Percentiles rank a stretch among this genome's conserved stretches.
These are phyloP conservation scores for Guaruba guarouba DNA, from an alignment of 2,113 vertebrate genomes.

Conservation along the genomic window DNA sequence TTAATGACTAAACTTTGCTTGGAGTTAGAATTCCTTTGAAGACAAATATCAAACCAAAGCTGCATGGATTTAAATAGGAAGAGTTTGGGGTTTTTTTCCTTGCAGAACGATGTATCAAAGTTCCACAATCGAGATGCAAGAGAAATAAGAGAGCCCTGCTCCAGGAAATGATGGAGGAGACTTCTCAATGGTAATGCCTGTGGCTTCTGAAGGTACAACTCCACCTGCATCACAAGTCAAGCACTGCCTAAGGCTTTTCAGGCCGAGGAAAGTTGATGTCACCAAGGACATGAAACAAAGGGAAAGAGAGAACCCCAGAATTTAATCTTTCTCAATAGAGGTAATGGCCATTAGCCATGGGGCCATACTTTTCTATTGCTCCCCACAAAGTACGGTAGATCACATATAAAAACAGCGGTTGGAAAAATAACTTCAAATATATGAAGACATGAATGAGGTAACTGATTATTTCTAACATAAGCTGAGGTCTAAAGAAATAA, in stretches of 20 bases:
- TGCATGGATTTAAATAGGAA: neutral
- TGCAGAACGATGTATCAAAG: neutral
- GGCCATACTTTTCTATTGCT: neutral
- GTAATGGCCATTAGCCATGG: neutral
- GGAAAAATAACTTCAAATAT: neutral
- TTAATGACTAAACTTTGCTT: neutral
- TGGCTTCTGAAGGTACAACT: neutral
- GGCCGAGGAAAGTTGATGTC: neutral
- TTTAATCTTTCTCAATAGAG: neutral
- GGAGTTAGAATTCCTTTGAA: neutral
- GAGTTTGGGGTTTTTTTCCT: neutral
- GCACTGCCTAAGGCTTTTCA: neutral
- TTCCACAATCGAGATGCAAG: neutral
- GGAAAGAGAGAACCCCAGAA: neutral
- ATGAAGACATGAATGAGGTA: neutral
- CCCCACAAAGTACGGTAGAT: neutral
- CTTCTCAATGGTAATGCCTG: neutral
- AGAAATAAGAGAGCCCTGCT: neutral
- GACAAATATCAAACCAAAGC: neutral
- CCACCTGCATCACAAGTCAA: neutral
- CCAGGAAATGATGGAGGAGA: fast-evolving
- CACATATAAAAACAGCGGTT: neutral
- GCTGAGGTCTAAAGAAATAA: neutral
- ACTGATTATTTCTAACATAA: neutral
- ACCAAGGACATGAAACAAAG: neutral